These are phyloP conservation scores for Eudasyphora cyanicolor DNA, from an alignment of 2,888 invertebrate genomes.

Conservation along the genomic window DNA sequence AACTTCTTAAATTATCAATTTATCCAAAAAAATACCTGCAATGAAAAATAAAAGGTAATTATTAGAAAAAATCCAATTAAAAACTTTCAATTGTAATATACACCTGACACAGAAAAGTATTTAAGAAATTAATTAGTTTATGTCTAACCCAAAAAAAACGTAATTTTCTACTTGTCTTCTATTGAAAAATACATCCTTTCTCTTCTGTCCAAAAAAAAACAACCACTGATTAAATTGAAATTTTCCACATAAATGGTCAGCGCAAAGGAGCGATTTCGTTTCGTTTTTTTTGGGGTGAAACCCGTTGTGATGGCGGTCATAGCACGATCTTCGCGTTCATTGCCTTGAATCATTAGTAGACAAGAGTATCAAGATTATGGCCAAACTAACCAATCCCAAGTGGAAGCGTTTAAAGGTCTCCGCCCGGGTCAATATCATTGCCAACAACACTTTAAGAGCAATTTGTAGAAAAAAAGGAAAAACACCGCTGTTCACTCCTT, in stretches of 20 bases:
- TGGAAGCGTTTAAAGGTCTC: not conserved
- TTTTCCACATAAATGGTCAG: not conserved
- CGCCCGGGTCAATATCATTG: conserved; percentile 55
- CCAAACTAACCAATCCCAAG: not conserved
- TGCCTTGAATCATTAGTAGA: not conserved
- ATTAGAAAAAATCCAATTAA: conserved; percentile 2
- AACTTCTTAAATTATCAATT: not conserved
- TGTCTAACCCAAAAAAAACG: not conserved
- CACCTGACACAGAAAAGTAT: not conserved
- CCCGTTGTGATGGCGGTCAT: not conserved
- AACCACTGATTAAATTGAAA: conserved; percentile 8
- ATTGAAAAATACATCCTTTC: not conserved
- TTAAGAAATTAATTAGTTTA: not conserved
- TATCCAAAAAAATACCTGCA: conserved; percentile 3
- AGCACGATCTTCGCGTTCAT: not conserved
- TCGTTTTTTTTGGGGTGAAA: not conserved
- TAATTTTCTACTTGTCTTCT: not conserved
- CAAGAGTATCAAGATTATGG: conserved; percentile 7
- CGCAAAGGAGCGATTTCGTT: not conserved
- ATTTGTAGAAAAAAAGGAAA: not conserved
- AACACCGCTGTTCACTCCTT: not conserved
- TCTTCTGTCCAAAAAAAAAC: not conserved
- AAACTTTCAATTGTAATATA: not conserved
- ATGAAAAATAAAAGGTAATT: not conserved
- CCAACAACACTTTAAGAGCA: conserved; percentile 52